These are phyloP conservation scores for Paracyclopina nana DNA, from an alignment of 1,140 invertebrate species.

Conservation along the genomic window DNA sequence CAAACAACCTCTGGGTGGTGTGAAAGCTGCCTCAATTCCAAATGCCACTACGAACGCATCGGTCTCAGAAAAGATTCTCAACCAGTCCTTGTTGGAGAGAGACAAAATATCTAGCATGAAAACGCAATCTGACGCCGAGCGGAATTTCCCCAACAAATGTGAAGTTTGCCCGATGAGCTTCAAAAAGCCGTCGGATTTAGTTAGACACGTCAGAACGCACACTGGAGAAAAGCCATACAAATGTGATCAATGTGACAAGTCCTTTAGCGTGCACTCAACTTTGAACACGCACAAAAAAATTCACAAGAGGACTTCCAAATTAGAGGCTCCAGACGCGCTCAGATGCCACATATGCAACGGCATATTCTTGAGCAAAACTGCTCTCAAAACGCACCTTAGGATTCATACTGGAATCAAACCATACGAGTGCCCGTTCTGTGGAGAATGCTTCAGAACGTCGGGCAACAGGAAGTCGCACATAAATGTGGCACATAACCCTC, in stretches of 20 bases:
- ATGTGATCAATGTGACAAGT: conserved; percentile 6
- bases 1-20: not conserved
- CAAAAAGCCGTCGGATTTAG: not conserved
- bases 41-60: no score
- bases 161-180: not conserved
- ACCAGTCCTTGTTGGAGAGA: no score
- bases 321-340: not conserved
- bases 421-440: not conserved
- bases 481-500: not conserved
- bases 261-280: conserved; percentile 4
- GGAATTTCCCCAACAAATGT: not conserved
- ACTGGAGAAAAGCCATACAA: not conserved
- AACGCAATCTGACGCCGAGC: not conserved
- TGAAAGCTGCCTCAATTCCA: not conserved
- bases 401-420: not conserved
- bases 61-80: no score
- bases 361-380: not conserved
- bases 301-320: no score
- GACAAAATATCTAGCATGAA: no score
- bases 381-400: not conserved
- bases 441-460: not conserved
- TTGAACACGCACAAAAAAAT: not conserved
- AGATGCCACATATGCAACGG: not conserved
- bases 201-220: not conserved
- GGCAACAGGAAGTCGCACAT: not conserved